Evolutionary conservation across 1,140 invertebrate genomes (phyloP), one percentile per base, ranked within the genome.

Genomic region (Drosophila arizonae): DNA sequence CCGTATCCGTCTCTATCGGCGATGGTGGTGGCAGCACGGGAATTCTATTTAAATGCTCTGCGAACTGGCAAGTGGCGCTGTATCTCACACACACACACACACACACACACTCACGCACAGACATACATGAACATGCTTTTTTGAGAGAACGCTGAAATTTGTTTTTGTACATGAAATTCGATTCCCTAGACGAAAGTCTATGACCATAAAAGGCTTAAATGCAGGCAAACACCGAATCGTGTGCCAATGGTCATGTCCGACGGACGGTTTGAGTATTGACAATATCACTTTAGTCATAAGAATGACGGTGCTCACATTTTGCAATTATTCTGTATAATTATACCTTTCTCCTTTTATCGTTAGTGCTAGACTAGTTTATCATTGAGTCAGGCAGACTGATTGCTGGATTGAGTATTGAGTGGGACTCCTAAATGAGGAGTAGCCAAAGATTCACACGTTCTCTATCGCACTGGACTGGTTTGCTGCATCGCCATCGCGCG

Each of bases 141-240:
- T 77, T 63, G 74, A 72, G 36, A 39, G 36, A 39, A 39, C 72
- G 71, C 48, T 39, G 63, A 77, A 71, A 75, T 80, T 85, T 77
- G 70, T 85, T 81, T 81, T 85, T 85, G 81, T 86, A 52, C 77
- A 72, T 85, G 81, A 85, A 85, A 85, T 85, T 75, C 81, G 81
- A 85, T 72, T 77, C 81, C 81, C 52, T 50, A 70, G 58, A 60
- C 76, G 24, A 85, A 77, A 81, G 56, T 63, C 81, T 64, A 81
- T 86, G 70, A n/a, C 81, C 81, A 81, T 77, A 85, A 69, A 85
- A 57, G 81, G 81, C 57, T 73, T 85, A 86, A 80, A 41, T 43
- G 39, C 46, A 55, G 15, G 71, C 50, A 62, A 43, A 36, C 30
- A 17, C n/a, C 9, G 10, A 33, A 39, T 10, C 36, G 10, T 24